These are phyloP conservation scores for Pseudonaja textilis DNA, from an alignment of 2,113 vertebrate species.

Conservation along the genomic window DNA sequence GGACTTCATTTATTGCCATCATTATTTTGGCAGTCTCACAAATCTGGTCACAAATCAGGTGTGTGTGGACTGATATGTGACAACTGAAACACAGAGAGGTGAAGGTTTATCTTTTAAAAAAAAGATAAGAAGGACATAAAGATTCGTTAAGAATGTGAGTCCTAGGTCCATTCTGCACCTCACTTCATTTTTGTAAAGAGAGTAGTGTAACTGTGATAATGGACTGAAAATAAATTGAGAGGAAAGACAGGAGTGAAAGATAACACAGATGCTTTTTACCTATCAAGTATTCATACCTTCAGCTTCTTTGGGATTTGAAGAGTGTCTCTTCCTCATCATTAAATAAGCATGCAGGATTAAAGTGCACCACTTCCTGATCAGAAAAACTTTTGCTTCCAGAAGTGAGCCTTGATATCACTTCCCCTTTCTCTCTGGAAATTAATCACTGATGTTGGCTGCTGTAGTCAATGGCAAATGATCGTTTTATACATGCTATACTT, in stretches of 20 bases:
- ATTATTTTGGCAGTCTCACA: not conserved
- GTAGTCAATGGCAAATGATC: not conserved
- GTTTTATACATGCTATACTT: not conserved
- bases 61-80: not conserved
- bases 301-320: not conserved
- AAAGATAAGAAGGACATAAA: not conserved
- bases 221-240: not conserved
- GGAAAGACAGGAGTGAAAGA: not conserved
- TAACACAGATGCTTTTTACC: not conserved
- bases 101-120: not conserved
- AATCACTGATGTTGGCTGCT: not conserved
- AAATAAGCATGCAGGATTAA: conserved; percentile 1
- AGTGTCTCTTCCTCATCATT: not conserved
- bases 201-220: not conserved
- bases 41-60: not conserved
- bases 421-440: not conserved
- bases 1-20: not conserved
- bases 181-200: not conserved
- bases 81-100: not conserved
- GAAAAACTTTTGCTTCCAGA: not conserved
- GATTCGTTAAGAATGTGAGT: not conserved
- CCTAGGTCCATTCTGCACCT: not conserved
- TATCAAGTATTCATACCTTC: not conserved
- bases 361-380: not conserved
- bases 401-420: not conserved